Evolutionary conservation across 2,113 vertebrate species (phyloP), one percentile per base, ranked within the genome.

Genomic region (Aphelocoma coerulescens): DNA sequence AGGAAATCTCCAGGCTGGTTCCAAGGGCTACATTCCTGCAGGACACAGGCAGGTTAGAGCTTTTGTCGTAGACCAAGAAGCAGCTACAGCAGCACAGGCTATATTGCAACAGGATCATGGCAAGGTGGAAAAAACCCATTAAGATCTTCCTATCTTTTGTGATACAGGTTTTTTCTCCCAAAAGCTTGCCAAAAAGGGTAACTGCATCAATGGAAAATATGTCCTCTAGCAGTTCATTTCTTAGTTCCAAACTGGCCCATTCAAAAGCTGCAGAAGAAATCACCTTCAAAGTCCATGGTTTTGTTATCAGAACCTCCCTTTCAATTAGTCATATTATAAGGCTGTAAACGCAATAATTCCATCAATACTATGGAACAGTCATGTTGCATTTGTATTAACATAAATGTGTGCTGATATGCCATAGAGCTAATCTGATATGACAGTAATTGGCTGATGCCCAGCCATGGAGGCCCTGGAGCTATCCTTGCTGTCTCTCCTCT

Each of bases 311-410:
- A 91, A 59, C 24, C 54, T 89, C 65, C 33, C 49, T 90, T 97
- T 87, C 82, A 89, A 91, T 96, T 92, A 95, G 69, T 83, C 37
- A n/a, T 61, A 61, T 77, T 91, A 82, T 37, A 89, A 49, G 62
- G 68, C 72, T 80, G 93, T 67, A 94, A 97, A 95, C 61, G 85
- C 85, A 96, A 16, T 59, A 95, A 96, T 89, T 91, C 82, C 54
- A 75, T 96, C 96, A 94, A 96, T 96, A 93, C 58, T 63, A 87
- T 55, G 69, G 84, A 93, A 85, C 79, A 92, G 88, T 91, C 91
- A 91, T 54, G 63, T 69, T 89, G 69, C 73, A 96, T 95, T 91
- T 95, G 58, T 72, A 90, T 83, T 87, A 93, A 92, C 88, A 84
- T 74, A 94, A 97, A 86, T 35, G 39, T 89, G 67, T 61, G 59